Base-by-base conservation (phyloP, 1,140 invertebrate genomes). In the Drosophila equinoxialis region DNA sequence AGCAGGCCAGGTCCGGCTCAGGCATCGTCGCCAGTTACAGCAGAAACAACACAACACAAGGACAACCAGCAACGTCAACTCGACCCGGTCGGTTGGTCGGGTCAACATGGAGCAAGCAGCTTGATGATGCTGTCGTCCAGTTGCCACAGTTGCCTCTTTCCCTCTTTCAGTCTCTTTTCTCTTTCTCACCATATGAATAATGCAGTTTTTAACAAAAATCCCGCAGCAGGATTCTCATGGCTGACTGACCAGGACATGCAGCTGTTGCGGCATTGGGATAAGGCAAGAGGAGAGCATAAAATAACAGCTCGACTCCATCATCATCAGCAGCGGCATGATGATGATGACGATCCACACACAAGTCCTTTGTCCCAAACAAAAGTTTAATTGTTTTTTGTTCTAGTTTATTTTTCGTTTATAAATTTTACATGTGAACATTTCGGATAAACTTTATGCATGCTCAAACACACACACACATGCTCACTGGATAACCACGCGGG, bases 121-220 rank as follows among this genome's bases (percentile, higher is more conserved):
- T 57, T 69, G 74, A 60, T 76, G 74, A 76, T 70, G 76, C 65
- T 76, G 73, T 76, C 73, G 71, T 37, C 54, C 60, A 39, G 61
- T 71, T 51, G 45, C 45, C 45, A 48, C 45, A 48, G 45, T 48
- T 48, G 17, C 45, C 6, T 48, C 45, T 48, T 14, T 48, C 14
- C n/a, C 42, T 17, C 42, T 45, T 7, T 45, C 72, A 63, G 39
- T 62, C 68, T 39, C 39, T 8, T 8, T 7, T 8, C 65, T 10
- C 45, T 35, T 10, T 20, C 45, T 20, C n/a, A 3, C 17, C 72
- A 71, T 69, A 87, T 87, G 84, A 87, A 87, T 87, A 81, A 87
- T 87, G 84, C 84, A 87, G 84, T 87, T 87, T 87, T 87, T 89
- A 87, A 87, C 84, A 84, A 89, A 87, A 81, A 87, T 84, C 67